phyloP scores from a whole-genome alignment of 2,797 vertebrate genomes.

The Alfaro cultratus region DNA sequence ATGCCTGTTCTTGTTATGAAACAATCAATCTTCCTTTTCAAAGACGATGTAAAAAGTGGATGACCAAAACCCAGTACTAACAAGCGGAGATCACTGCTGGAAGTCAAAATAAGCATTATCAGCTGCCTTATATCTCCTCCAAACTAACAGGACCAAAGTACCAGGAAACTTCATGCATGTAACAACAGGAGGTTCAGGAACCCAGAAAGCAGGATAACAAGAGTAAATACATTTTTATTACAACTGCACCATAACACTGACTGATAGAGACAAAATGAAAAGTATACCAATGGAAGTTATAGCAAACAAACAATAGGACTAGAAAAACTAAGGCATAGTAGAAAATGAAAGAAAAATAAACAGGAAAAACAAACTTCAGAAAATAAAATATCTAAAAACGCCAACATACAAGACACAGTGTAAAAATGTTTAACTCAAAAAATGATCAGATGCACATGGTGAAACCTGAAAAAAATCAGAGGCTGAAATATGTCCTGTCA shows the following conservation, averaged over 20 bases:
- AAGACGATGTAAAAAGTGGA: background rate
- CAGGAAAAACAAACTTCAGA: background rate
- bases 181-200: background rate
- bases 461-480: background rate
- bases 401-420: background rate
- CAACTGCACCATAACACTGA: background rate
- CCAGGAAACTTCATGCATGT: background rate
- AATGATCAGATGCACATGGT: background rate
- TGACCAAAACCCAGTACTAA: background rate
- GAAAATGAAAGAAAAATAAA: background rate
- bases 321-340: background rate
- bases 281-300: background rate
- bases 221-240: background rate
- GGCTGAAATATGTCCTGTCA: background rate
- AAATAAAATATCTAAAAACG: background rate
- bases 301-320: background rate
- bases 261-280: constrained; percentile 3
- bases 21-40: background rate
- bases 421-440: background rate
- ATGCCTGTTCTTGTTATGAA: background rate
- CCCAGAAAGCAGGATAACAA: background rate
- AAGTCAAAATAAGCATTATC: background rate
- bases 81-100: background rate
- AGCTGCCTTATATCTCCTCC: background rate
- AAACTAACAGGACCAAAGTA: background rate